Base-by-base conservation (phyloP, 2,113 vertebrate species). In the Empidonax alnorum region DNA sequence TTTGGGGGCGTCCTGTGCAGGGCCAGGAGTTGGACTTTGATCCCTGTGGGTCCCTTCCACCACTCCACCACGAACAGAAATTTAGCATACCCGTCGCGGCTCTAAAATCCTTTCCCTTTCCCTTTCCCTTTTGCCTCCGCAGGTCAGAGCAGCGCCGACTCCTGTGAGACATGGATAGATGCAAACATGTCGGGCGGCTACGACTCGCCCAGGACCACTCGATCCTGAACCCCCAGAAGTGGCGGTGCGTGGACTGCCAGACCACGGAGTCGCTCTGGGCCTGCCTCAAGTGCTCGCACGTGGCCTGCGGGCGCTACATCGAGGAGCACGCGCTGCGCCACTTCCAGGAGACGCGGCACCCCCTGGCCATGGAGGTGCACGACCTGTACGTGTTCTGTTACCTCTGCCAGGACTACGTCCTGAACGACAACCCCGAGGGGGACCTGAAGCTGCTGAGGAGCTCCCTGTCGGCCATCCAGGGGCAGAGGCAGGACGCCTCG, bases 331-430 rank as follows among this genome's bases (percentile, higher is more conserved):
- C 99, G 5, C 98, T 98, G 85, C 97, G 98, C 96, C 99, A 99
- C 98, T 99, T 99, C 92, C 98, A 98, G 94, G 98, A 99, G 96
- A 99, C 97, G 5, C 98, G 98, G 47, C 99, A 99, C 97, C 99
- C 99, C 1, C 76, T 99, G 95, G 99, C 99, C 44, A 99, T 99
- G 99, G 99, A 99, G 68, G 99, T 99, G 74, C 98, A 98, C 17
- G 99, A 99, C 82, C 98, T 99, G 81, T 99, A 99, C 33, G 99
- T 99, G 87, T 99, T 99, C 97, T 99, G 99, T 85, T 99, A 99
- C 76, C 98, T 98, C 85, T 99, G 99, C 87, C 98, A 99, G 85
- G 99, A 99, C 96, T 99, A 99, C 27, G 99, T 99, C 62, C 98
- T 99, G 77, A 99, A 99, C 25, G 99, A 99, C 96, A 99, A 99